Percentiles rank a stretch among this genome's conserved stretches.
Conservation (phyloP, 2,888 invertebrate genomes). For the Brachycybe producta region DNA sequence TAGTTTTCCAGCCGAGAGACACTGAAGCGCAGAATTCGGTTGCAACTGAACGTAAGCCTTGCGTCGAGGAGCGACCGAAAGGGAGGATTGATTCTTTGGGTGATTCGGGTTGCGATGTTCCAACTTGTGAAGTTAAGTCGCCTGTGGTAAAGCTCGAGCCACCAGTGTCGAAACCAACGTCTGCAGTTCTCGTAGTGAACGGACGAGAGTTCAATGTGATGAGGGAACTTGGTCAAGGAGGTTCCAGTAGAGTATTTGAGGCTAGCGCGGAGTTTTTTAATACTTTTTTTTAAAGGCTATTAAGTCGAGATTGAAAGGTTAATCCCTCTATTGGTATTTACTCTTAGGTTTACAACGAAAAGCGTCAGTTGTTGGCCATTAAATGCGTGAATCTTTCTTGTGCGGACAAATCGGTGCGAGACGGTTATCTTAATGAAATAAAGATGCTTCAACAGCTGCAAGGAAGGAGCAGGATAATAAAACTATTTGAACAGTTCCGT, state of each 20-base stretch:
- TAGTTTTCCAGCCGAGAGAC: too few relatives aligned
- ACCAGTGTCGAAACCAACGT: too few relatives aligned
- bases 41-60: too few relatives aligned
- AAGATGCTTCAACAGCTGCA: conserved; percentile 65
- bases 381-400: conserved; percentile 69
- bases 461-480: conserved; percentile 66
- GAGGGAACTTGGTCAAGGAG: conserved; percentile 70
- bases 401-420: conserved; percentile 52
- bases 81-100: too few relatives aligned
- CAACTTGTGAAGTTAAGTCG: too few relatives aligned
- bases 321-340: not conserved
- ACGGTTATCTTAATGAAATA: conserved; percentile 81
- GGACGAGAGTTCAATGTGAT: conserved; percentile 56
- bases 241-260: conserved; percentile 66
- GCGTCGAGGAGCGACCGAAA: too few relatives aligned
- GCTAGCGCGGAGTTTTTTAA: conserved; percentile 30
- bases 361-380: conserved; percentile 51
- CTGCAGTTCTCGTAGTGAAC: too few relatives aligned
- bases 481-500: conserved; percentile 79
- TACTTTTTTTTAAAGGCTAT: not conserved
- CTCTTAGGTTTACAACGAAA: conserved; percentile 57
- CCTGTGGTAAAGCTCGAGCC: too few relatives aligned
- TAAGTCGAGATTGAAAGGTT: not conserved
- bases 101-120: too few relatives aligned
- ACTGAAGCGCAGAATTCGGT: too few relatives aligned